These are phyloP conservation scores for Stegodyphus dumicola DNA, from an alignment of 1,140 invertebrate genomes.

Conservation along the genomic window DNA sequence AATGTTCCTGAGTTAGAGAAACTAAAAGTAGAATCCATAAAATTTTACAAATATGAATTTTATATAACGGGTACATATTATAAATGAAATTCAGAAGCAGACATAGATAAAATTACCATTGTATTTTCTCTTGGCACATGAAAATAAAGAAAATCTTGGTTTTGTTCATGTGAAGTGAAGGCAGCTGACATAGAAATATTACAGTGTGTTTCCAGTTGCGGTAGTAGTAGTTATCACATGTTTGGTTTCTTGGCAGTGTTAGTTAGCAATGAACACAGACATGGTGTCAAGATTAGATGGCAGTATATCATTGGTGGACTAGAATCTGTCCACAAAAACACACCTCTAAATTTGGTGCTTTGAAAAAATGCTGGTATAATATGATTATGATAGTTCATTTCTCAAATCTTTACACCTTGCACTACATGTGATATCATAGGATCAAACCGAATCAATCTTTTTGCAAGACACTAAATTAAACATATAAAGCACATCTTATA, in stretches of 20 bases:
- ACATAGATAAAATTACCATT: background rate
- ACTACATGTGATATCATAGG: background rate
- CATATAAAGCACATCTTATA: constrained; percentile 18
- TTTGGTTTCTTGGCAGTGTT: constrained; percentile 59
- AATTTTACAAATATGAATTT: background rate
- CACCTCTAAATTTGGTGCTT: background rate
- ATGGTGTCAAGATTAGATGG: constrained; percentile 37
- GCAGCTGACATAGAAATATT: constrained; percentile 36
- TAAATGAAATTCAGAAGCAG: background rate
- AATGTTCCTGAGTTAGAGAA: constrained; percentile 42
- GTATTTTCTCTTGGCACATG: constrained; percentile 40
- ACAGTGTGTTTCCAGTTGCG: background rate
- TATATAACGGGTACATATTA: background rate
- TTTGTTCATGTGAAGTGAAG: constrained; percentile 32
- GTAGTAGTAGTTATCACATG: constrained; percentile 38
- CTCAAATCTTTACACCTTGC: background rate
- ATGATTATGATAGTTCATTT: constrained; percentile 29
- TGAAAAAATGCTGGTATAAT: background rate
- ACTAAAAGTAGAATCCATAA: background rate
- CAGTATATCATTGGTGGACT: constrained; percentile 13
- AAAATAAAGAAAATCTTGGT: constrained; percentile 29
- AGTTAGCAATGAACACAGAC: constrained; percentile 51
- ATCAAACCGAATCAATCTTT: constrained; percentile 25
- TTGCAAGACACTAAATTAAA: constrained; percentile 9
- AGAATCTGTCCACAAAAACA: background rate